Percentiles rank a stretch among this genome's conserved stretches.
Evolutionary conservation across 1,140 invertebrate species (phyloP).

Genomic region (Achroia grisella): DNA sequence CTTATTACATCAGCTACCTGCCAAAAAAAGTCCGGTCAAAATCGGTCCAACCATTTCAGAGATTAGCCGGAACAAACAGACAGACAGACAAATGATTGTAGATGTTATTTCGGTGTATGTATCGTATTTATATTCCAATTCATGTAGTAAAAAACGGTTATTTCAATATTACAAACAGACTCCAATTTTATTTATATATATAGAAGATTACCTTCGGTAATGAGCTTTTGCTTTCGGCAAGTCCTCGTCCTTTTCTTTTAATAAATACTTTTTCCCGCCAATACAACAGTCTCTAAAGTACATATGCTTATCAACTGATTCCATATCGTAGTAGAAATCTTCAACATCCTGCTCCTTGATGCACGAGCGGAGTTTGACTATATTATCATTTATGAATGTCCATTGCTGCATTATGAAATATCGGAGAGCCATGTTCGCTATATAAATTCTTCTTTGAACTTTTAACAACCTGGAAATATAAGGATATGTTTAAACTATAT

Average conservation of each 20-base stretch:
- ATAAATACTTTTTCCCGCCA: slow-evolving; percentile 74
- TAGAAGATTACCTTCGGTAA: slow-evolving; percentile 59
- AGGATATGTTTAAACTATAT: too few species aligned
- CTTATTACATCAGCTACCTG: too few species aligned
- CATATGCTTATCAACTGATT: slow-evolving; percentile 57
- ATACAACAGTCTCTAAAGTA: slow-evolving; percentile 73
- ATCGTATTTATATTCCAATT: too few species aligned
- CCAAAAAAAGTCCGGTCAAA: too few species aligned
- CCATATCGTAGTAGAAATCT: slow-evolving; percentile 77
- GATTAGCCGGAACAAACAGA: too few species aligned
- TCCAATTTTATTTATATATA: too few species aligned
- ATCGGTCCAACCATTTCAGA: too few species aligned
- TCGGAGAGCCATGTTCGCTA: slow-evolving; percentile 82
- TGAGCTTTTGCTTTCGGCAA: slow-evolving; percentile 58
- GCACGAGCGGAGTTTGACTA: slow-evolving; percentile 75
- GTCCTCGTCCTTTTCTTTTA: slow-evolving; percentile 74
- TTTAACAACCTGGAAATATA: slow-evolving; percentile 81
- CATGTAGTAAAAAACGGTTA: too few species aligned
- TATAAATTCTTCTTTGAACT: slow-evolving; percentile 86
- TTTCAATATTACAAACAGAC: too few species aligned
- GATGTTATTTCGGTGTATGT: too few species aligned
- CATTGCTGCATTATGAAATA: slow-evolving; percentile 89
- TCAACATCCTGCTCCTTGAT: slow-evolving; percentile 78
- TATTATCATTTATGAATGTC: slow-evolving; percentile 85
- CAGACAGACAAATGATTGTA: too few species aligned